Base-by-base conservation (phyloP, 1,140 invertebrate species). In the Nasonia giraulti region DNA sequence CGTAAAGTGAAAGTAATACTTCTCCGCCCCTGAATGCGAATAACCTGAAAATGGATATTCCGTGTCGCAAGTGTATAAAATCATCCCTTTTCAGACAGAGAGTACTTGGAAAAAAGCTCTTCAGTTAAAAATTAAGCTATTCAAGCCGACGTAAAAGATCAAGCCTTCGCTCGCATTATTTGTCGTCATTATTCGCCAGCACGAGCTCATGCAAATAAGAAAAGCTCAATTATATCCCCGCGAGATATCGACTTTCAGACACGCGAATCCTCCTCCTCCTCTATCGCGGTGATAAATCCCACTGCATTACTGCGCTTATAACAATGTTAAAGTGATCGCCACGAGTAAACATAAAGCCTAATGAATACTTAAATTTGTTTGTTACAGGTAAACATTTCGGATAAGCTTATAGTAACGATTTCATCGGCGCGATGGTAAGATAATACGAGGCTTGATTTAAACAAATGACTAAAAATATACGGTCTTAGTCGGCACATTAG, bases 161-260 rank as follows among this genome's bases (percentile, higher is more conserved):
- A 79, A 66, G 17, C 44, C 10, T 3, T 66, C 12, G 27, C 3
- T 10, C 12, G 7, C n/a, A 78, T 79, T 50, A 68, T 66, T 20
- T 12, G 17, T 62, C 37, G 55, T 33, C 33, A 68, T 37, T 79
- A 40, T 68, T 79, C 11, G 31, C 55, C 0, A 3, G 40, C 55
- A 66, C 11, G 55, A n/a, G 37, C 31, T 79, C 78, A 37, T 47
- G 37, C 66, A 47, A 68, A 69, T 69, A 44, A 80, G 50, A 66
- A 66, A 80, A 80, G 27, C 62, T 47, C 62, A 37, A 80, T 66
- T 69, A 69, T 62, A 62, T 69, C 20, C 37, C 66, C 23, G 40
- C 23, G 44, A 62, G 55, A 80, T 71, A 71, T 71, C 78, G 37
- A 69, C 78, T 80, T 80, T 80, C 66, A 62, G 55, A n/a, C 37